A percentile compares a stretch with the other conserved stretches of the same genome.
Conservation (phyloP, 2,888 invertebrate species). For the Cryptophagus acutangulus region DNA sequence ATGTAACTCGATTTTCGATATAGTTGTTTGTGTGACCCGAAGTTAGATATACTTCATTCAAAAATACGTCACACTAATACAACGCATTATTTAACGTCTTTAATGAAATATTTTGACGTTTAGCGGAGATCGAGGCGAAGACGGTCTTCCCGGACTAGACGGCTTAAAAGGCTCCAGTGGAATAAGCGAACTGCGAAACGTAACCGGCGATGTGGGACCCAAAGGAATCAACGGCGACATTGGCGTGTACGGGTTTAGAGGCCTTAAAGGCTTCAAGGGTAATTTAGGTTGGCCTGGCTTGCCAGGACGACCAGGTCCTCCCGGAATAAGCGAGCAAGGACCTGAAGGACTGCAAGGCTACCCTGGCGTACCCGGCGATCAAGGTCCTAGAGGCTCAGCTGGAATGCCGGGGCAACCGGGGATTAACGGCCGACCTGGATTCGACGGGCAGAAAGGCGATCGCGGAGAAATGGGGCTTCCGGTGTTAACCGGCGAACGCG, state of each 20-base stretch:
- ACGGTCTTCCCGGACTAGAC: conserved; percentile 23
- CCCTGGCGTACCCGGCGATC: conserved; percentile 60
- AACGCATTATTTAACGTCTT: too few relatives aligned
- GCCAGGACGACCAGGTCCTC: conserved; percentile 49
- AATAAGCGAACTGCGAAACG: conserved; percentile 16
- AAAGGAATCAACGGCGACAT: conserved; percentile 48
- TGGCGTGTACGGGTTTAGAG: conserved; percentile 41
- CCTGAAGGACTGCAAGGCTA: conserved; percentile 62
- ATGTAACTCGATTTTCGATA: too few relatives aligned
- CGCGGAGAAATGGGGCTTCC: conserved; percentile 54
- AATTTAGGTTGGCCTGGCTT: conserved; percentile 51
- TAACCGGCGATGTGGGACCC: conserved; percentile 45
- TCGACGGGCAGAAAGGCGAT: conserved; percentile 50
- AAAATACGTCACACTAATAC: too few relatives aligned
- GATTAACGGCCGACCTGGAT: conserved; percentile 34
- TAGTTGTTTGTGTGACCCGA: too few relatives aligned
- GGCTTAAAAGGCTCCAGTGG: conserved; percentile 27
- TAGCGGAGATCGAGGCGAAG: conserved; percentile 22
- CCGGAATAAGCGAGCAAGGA: conserved; percentile 48
- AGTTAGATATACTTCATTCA: too few relatives aligned
- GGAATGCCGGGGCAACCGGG: conserved; percentile 40
- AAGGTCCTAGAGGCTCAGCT: conserved; percentile 58
- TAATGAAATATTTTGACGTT: conserved; percentile 4
- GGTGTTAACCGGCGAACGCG: conserved; percentile 51
- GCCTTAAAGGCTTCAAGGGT: conserved; percentile 57